Conservation (phyloP, 2,113 vertebrate genomes). For the Campylomormyrus numenius region DNA sequence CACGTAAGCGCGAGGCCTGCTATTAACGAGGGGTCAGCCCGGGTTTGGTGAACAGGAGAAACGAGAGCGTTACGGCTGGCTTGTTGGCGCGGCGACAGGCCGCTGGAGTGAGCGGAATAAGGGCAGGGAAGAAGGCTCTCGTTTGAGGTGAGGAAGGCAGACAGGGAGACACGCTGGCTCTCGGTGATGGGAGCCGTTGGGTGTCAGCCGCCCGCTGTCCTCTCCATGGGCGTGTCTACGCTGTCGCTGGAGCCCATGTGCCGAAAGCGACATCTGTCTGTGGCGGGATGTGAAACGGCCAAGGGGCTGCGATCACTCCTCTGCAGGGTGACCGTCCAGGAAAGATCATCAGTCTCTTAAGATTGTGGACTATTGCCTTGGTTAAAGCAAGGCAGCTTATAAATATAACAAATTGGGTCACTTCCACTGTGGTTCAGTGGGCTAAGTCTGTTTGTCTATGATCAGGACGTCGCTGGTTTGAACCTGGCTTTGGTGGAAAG, state of each 20-base stretch:
- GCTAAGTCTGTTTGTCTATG: neutral
- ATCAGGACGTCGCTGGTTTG: neutral
- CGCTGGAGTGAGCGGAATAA: neutral
- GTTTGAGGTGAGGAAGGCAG: neutral
- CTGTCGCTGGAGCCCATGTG: neutral
- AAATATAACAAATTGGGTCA: neutral
- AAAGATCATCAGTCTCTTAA: neutral
- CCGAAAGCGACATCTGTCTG: neutral
- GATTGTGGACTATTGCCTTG: neutral
- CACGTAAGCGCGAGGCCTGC: neutral
- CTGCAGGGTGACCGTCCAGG: neutral
- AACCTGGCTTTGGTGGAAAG: neutral
- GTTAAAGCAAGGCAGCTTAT: neutral
- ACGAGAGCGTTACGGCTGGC: neutral
- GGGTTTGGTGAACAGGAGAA: neutral
- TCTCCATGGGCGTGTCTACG: neutral
- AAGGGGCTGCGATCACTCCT: neutral
- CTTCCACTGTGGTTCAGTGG: neutral
- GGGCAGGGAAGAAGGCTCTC: neutral
- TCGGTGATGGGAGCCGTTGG: neutral
- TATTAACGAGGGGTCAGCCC: neutral
- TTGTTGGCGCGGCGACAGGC: neutral
- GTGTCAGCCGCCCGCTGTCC: neutral
- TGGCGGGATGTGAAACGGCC: neutral
- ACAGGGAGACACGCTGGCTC: neutral